Conservation (phyloP, 1,140 invertebrate species). For the Nasonia vitripennis region DNA sequence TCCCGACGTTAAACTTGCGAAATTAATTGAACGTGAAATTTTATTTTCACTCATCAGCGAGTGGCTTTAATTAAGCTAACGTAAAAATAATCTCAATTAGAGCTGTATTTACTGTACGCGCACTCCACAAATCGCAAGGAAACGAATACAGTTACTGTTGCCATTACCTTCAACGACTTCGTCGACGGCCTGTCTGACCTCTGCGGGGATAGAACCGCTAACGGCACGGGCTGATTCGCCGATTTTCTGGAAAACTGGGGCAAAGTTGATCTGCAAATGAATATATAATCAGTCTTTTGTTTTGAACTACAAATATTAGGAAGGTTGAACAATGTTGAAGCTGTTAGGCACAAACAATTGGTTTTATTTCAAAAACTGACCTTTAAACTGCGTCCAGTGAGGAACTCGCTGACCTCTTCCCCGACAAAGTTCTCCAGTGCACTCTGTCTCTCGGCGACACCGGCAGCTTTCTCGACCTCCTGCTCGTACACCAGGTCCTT, state of each 20-base stretch:
- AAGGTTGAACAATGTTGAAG: too few species aligned
- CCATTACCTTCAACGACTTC: conserved; percentile 78
- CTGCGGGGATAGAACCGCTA: conserved; percentile 70
- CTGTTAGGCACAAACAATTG: too few species aligned
- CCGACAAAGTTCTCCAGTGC: conserved; percentile 78
- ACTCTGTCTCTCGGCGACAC: conserved; percentile 75
- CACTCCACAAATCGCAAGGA: not conserved
- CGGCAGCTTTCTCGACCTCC: conserved; percentile 72
- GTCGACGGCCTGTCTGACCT: conserved; percentile 76
- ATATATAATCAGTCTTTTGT: conserved; percentile 3
- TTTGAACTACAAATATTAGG: too few species aligned
- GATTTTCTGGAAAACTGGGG: conserved; percentile 69
- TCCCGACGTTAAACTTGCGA: too few species aligned
- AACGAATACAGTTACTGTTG: not conserved
- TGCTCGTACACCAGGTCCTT: conserved; percentile 71
- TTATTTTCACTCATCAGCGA: not conserved
- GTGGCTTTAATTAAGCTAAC: not conserved
- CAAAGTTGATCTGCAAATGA: conserved; percentile 72
- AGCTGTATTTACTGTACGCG: not conserved
- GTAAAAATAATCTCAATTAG: not conserved
- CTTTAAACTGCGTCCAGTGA: conserved; percentile 76
- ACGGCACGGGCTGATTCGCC: conserved; percentile 76
- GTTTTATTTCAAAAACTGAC: conserved; percentile 54
- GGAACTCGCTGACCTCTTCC: conserved; percentile 76
- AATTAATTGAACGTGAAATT: not conserved